A percentile compares a stretch with the other conserved stretches of the same genome.
These are phyloP conservation scores for Microtus pennsylvanicus DNA, from an alignment of 2,113 vertebrate species.

Conservation along the genomic window DNA sequence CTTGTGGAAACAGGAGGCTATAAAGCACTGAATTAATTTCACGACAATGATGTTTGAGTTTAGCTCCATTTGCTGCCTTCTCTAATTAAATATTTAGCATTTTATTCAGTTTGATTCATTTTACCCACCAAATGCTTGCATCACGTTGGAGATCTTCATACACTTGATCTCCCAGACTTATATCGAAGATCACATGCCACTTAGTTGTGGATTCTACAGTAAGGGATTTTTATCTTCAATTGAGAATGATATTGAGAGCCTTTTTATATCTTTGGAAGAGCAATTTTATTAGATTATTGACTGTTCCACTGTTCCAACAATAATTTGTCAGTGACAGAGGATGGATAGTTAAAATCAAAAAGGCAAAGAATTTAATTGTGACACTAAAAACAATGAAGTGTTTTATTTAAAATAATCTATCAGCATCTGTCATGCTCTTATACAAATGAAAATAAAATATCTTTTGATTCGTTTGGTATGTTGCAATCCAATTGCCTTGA, in stretches of 20 bases:
- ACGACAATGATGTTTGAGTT: not conserved
- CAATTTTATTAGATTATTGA: not conserved
- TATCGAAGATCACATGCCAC: not conserved
- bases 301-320: not conserved
- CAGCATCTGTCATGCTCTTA: not conserved
- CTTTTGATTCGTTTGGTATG: not conserved
- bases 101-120: not conserved
- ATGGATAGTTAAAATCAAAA: not conserved
- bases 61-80: not conserved
- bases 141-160: not conserved
- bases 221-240: not conserved
- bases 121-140: conserved; percentile 8
- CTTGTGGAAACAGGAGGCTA: not conserved
- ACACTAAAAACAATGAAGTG: not conserved
- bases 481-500: not conserved
- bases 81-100: not conserved
- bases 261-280: not conserved
- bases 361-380: not conserved
- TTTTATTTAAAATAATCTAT: not conserved
- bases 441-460: not conserved
- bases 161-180: not conserved
- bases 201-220: not conserved
- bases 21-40: not conserved
- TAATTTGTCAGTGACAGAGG: not conserved
- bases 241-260: not conserved